Conservation (phyloP, 2,113 vertebrate genomes). For the Chlorocebus sabaeus region DNA sequence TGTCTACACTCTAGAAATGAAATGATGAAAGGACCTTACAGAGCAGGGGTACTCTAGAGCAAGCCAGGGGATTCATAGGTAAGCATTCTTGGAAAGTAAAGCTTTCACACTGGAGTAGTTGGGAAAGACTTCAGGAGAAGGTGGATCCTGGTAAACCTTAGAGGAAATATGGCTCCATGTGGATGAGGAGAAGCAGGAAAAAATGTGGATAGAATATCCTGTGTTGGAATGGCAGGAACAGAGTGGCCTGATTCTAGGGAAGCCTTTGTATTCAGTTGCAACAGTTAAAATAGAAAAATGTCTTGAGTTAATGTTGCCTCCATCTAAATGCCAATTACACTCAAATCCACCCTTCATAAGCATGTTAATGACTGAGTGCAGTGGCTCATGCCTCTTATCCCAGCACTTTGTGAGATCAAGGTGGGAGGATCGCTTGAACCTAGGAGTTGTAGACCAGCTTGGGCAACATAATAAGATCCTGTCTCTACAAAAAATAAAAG, state of each 20-base stretch:
- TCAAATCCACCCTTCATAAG: not conserved
- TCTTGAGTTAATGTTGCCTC: not conserved
- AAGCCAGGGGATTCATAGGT: not conserved
- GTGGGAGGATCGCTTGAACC: not conserved
- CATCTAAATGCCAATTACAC: not conserved
- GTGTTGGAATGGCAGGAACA: not conserved
- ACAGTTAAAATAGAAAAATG: not conserved
- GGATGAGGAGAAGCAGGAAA: not conserved
- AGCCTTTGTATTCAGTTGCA: not conserved
- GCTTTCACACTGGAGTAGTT: not conserved
- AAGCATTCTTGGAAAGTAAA: not conserved
- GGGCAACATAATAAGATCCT: not conserved
- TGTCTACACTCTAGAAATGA: not conserved
- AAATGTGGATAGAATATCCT: fast-evolving
- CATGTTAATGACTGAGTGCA: not conserved
- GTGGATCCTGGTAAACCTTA: not conserved
- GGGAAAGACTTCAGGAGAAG: not conserved
- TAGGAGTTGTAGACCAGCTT: not conserved
- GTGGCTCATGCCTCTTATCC: not conserved
- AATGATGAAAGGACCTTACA: not conserved
- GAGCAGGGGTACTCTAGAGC: not conserved
- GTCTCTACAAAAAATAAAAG: not conserved
- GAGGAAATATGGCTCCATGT: not conserved
- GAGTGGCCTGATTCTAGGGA: not conserved
- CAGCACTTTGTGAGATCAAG: not conserved